These are phyloP conservation scores for Coecobrya sp. DNA, from an alignment of 2,888 invertebrate genomes.

Conservation along the genomic window DNA sequence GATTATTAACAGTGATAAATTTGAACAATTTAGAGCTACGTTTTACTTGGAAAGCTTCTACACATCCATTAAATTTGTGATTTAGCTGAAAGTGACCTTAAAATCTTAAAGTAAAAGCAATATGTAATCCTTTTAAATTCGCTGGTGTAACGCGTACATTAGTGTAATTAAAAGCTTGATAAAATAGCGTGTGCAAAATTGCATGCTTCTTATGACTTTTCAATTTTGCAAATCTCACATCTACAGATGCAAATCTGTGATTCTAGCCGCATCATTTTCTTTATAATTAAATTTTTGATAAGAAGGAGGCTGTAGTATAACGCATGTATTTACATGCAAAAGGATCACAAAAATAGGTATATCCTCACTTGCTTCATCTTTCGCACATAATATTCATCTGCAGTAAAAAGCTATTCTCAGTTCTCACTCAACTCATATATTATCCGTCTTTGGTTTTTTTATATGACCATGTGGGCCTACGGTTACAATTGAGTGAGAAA, in stretches of 20 bases:
- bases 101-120: constrained; percentile 50
- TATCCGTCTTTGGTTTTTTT: constrained; percentile 61
- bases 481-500: constrained; percentile 79
- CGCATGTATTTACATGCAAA: neutral
- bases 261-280: neutral
- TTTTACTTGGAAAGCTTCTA: neutral
- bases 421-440: constrained; percentile 11
- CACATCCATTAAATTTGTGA: neutral
- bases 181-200: constrained; percentile 39
- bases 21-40: neutral
- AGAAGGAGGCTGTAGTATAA: neutral
- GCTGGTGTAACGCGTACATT: constrained; percentile 68
- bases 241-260: neutral
- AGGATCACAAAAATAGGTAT: neutral
- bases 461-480: constrained; percentile 78
- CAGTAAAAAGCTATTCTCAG: too few relatives aligned
- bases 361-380: constrained; percentile 24
- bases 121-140: constrained; percentile 57
- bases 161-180: constrained; percentile 42
- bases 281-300: neutral
- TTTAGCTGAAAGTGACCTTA: constrained; percentile 12
- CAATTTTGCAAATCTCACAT: neutral
- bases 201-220: neutral
- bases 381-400: constrained; percentile 10
- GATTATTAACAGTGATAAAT: neutral